Base-by-base conservation (phyloP, 2,113 vertebrate species). In the Porphyrio hochstetteri region DNA sequence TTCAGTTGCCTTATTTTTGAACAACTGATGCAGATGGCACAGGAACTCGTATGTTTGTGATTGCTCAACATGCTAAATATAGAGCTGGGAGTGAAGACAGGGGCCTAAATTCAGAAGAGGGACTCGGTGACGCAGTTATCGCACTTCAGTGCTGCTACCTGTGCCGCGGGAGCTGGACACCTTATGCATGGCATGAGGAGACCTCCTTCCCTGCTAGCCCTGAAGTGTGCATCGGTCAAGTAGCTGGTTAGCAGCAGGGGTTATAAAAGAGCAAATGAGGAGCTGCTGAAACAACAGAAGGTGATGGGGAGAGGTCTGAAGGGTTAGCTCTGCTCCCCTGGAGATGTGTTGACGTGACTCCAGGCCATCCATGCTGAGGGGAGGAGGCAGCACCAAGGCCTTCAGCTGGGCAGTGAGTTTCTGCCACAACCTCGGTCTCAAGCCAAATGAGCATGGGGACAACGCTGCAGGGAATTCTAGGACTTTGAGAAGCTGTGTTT, bases 1-100 rank as follows among this genome's bases (percentile, higher is more conserved):
- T 68, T 86, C 52, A 4, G 5, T 61, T n/a, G 90, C 78, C 55
- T 92, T 55, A 83, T 90, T 93, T 95, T 89, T 72, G 82, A 91
- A 74, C 75, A 76, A 57, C 28, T 28, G 67, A 85, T 92, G 88
- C 95, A 97, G 80, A 95, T 87, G 84, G 87, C 57, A 76, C 61
- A 82, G 88, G 82, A 92, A 63, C 81, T 89, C 25, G 0, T 3
- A 8, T n/a, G 64, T 70, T 91, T 93, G 75, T 88, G 93, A 56
- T 75, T 87, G 84, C 94, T 92, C 86, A 64, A 77, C 1, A 1
- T 16, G 46, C 64, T 96, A 93, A 94, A 85, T 53, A 91, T 72
- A 88, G 87, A 92, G 28, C 71, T 65, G 76, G 35, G 70, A 93
- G 57, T 9, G 85, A 60, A 94, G 85, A 78, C 1, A 1, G 72